Base-by-base conservation (phyloP, 2,113 vertebrate genomes). In the Thamnaconus septentrionalis region DNA sequence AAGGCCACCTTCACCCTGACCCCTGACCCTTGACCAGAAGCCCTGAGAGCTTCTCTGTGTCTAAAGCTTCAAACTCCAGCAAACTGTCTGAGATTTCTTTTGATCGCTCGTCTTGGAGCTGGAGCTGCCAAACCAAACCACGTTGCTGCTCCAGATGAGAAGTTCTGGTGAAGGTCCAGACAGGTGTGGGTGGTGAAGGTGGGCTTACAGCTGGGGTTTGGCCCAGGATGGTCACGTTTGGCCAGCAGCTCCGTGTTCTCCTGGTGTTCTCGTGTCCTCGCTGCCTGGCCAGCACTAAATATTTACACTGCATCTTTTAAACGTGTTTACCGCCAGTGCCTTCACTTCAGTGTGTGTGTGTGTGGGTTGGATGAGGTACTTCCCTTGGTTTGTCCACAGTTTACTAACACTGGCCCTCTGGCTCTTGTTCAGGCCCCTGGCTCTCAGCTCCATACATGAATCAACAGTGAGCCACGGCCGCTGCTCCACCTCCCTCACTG, bases 261-360 rank as follows among this genome's bases (percentile, higher is more conserved):
- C 68, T 67, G 18, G 42, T 67, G 71, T 82, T 66, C 44, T 60
- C 56, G 73, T 73, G 61, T 55, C 71, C 71, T 71, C 65, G 49
- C 41, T 31, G 61, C 61, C 61, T 65, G 75, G 63, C 41, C 54
- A 63, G 61, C 40, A 71, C 79, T 86, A 92, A 92, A 92, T 91
- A 92, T 92, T 92, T 90, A 88, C 87, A 65, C 56, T 71, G 76
- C 79, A 76, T 87, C 81, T 78, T 85, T 79, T 83, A 64, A 82
- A 85, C 81, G 71, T 88, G 88, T 90, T 92, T 90, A 90, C 86
- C 53, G 49, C 80, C 59, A 10, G 48, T 50, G 69, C 75, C 71
- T 70, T 68, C 18, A 31, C 18, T 31, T 31, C 18, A 31, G 18
- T 31, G 18, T 31, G 18, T 59, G 63, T 69, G 59, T 57, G 43